phyloP scores from a whole-genome alignment of 2,888 invertebrate genomes.

The Adineta ricciae region DNA sequence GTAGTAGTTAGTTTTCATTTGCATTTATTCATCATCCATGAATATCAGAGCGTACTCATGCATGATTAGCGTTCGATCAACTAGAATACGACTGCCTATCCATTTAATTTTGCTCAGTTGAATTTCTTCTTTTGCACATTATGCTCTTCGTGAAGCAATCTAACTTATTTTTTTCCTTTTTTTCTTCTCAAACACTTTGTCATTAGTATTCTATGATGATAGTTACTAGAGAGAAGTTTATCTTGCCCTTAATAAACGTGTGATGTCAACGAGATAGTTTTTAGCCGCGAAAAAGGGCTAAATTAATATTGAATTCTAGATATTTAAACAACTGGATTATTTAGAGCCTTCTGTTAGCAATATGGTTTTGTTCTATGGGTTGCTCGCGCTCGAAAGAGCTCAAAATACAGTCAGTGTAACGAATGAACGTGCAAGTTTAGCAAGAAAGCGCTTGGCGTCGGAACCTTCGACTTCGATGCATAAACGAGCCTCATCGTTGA shows the following conservation, averaged over 20 bases:
- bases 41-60: too few species aligned
- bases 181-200: background rate
- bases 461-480: background rate
- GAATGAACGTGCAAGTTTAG: background rate
- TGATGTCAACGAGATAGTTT: background rate
- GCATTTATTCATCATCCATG: too few species aligned
- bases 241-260: too few species aligned
- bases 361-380: background rate
- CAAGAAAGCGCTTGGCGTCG: background rate
- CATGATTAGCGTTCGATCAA: too few species aligned
- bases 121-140: background rate
- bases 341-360: background rate
- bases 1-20: too few species aligned
- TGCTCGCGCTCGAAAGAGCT: background rate
- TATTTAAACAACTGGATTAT: too few species aligned
- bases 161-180: background rate
- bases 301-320: background rate
- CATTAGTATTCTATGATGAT: background rate
- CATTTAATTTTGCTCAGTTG: too few species aligned
- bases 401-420: background rate
- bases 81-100: too few species aligned
- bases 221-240: background rate
- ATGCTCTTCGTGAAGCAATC: too few species aligned
- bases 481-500: background rate
- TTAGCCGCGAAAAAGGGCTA: too few species aligned